These are phyloP conservation scores for Orbicella faveolata DNA, from an alignment of 64 coral and sea anemone species.

Conservation along the genomic window DNA sequence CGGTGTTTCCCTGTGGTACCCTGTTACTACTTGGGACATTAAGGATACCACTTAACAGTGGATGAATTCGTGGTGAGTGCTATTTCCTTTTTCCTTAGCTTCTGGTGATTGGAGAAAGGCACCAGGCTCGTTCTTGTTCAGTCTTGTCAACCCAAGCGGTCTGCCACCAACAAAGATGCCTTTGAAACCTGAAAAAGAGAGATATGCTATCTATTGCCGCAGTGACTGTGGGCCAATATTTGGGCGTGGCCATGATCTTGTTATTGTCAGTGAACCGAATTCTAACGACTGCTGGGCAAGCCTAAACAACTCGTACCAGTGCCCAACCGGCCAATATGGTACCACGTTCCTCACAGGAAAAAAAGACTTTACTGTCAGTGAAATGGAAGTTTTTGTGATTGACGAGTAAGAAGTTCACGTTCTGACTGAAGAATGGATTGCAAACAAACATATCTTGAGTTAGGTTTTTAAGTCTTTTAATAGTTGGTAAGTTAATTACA, in stretches of 20 bases:
- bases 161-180: neutral
- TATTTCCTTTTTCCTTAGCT: neutral
- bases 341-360: neutral
- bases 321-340: neutral
- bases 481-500: no score
- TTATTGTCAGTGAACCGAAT: neutral
- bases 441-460: neutral
- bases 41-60: no score
- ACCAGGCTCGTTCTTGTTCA: slow-evolving; percentile 13
- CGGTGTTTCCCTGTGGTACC: no score
- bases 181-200: neutral
- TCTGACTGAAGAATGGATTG: neutral
- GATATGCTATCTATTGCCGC: neutral
- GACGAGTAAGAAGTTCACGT: neutral
- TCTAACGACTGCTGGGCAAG: neutral
- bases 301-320: neutral
- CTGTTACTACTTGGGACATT: no score
- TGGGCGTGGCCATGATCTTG: neutral
- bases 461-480: no score
- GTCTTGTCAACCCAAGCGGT: neutral
- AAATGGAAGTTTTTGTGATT: neutral
- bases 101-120: neutral
- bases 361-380: neutral
- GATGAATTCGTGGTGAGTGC: no score
- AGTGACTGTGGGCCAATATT: neutral